Base-by-base conservation (phyloP, 2,888 invertebrate species). In the Platerodrilus igneus region DNA sequence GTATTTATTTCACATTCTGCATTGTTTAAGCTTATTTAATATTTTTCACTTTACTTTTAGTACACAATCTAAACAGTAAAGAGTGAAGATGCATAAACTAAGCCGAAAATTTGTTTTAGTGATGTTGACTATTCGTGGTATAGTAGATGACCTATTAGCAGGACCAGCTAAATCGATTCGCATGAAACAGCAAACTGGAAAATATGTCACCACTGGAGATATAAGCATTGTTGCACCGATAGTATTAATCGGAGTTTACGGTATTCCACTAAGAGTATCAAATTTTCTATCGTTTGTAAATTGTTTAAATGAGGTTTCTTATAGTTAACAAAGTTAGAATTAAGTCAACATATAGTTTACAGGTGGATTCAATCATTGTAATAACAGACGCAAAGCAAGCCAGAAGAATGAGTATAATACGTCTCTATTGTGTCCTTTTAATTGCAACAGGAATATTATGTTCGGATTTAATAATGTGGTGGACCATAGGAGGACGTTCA, bases 181-280 rank as follows among this genome's bases (percentile, higher is more conserved):
- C 2, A 38, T 43, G 43, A 43, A 38, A 15, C 37, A 34, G 11
- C 4, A 17, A 11, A 43, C 43, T 4, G 37, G 21, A 4, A 43
- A 43, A 27, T 25, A 30, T 9, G 43, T 43, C 6, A 43, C 34
- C 2, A 34, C 26, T n/a, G 43, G 19, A 1, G 43, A 43, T 22
- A 38, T 43, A 4, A 38, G 38, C 21, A 26, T 43, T 4, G 27
- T 43, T 5, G 26, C 22, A 4, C 16, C 38, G n/a, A 43, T 43
- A n/a, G 43, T 43, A 3, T 38, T 43, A 9, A 16, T 43, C 8
- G 43, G 43, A 17, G 35, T 43, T 14, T 43, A 31, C 19, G 43
- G 43, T 3, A 17, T 15, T 5, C 34, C 37, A 3, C 13, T 30
- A 11, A 23, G 38, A 11, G 3, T 35, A n/a, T 7, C 34, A 2